Evolutionary conservation across 1,140 invertebrate species (phyloP), one percentile per base, ranked within the genome.

Genomic region (Vanessa tameamea): DNA sequence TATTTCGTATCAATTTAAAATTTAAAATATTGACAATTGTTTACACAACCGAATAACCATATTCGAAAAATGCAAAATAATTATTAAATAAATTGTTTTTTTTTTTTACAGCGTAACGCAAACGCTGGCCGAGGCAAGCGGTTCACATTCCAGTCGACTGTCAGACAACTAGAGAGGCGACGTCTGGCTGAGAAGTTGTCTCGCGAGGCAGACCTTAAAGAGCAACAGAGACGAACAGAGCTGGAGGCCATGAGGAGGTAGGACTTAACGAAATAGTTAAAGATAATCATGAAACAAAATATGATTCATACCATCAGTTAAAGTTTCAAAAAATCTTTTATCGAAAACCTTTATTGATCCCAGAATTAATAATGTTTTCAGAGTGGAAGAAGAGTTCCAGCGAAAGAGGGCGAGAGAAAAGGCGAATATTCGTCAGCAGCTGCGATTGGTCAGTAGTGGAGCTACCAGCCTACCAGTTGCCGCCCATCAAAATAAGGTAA

Each of bases 91-190:
- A 26, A 61, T 31, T 61, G 57, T 31, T 50, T 31, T 43, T 37
- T 53, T 53, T 67, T 72, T 66, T 83, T 82, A 43, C 81, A 91
- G 89, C 83, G 87, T 6, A 81, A 67, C 14, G 64, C 77, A 47
- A 83, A 82, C 82, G 77, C 69, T 9, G 73, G 78, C 26, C 80
- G 88, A 13, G 85, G 87, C 74, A 96, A 95, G 79, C 94, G 96
- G 80, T 97, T 97, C 87, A 96, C 95, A 0, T 97, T 97, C 87
- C 96, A 97, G 87, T 97, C 96, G 72, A 97, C 96, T 0, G 95
- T 97, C 8, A 83, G 96, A 31, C 95, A 97, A 84, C 94, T 96
- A 47, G 96, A 97, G 88, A 94, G 96, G 78, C 94, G 94, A 51
- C 91, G 95, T 66, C 87, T 97, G 61, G 95, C 96, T 1, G 96